Conservation (phyloP, 2,888 invertebrate genomes). For the Sphecodes monilicornis region DNA sequence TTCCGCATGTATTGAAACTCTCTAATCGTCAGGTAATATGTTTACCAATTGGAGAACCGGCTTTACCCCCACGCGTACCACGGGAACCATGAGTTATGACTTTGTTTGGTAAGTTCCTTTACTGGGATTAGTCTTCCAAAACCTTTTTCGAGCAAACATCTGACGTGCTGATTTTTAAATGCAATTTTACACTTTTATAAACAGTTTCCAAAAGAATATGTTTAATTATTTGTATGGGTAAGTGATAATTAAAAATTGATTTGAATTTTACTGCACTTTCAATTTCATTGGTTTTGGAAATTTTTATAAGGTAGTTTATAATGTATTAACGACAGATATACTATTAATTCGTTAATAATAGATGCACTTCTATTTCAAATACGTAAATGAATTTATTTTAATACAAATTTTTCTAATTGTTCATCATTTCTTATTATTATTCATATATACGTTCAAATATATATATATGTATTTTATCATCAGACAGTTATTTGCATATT, state of each 20-base stretch:
- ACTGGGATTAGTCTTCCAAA: neutral
- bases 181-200: neutral
- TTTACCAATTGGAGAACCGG: constrained; percentile 14
- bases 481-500: no score
- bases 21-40: constrained; percentile 39
- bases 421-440: neutral
- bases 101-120: neutral
- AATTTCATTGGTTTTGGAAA: no score
- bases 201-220: neutral
- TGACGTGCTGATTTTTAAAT: no score
- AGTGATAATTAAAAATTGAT: neutral
- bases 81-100: neutral
- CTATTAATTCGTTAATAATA: neutral
- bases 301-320: no score
- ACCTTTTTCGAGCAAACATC: neutral
- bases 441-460: neutral
- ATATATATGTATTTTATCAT: no score
- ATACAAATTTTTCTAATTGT: neutral
- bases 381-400: neutral
- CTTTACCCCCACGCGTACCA: neutral
- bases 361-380: neutral
- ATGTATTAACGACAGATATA: no score
- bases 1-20: neutral
- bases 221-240: neutral
- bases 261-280: no score